Percentiles rank a stretch among this genome's conserved stretches.
Evolutionary conservation across 2,797 vertebrate species (phyloP).

Genomic region (Chaunax sp.): DNA sequence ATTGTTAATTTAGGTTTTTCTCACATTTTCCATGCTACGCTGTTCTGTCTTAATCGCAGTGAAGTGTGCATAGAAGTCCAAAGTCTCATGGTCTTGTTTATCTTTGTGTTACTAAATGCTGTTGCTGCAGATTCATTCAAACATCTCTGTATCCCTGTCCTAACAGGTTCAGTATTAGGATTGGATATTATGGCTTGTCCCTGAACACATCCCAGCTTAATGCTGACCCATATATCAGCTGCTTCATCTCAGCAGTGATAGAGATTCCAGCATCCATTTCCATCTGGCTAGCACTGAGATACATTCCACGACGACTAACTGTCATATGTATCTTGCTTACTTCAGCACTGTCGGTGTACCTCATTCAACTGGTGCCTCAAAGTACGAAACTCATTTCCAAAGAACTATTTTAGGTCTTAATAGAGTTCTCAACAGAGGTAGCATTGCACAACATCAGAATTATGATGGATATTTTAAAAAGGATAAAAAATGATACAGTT

Average conservation of each 20-base stretch:
- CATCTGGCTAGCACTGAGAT: slow-evolving; percentile 84
- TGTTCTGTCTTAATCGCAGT: no score
- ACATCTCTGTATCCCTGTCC: slow-evolving; percentile 3
- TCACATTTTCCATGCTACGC: no score
- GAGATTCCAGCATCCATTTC: slow-evolving; percentile 87
- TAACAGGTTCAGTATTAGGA: slow-evolving; percentile 84
- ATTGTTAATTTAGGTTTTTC: no score
- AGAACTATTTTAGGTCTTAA: not conserved
- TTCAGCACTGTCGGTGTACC: slow-evolving; percentile 84
- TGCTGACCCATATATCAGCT: slow-evolving; percentile 85
- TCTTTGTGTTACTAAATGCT: no score
- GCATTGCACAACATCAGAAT: no score
- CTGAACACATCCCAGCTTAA: slow-evolving; percentile 88
- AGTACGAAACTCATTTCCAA: slow-evolving; percentile 46
- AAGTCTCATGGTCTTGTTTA: no score
- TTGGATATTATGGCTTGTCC: slow-evolving; percentile 88
- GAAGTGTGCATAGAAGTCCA: no score
- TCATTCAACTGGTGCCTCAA: slow-evolving; percentile 86
- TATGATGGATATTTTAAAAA: not conserved
- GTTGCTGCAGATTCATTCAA: no score
- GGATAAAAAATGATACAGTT: no score
- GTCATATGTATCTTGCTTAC: slow-evolving; percentile 79
- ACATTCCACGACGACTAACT: slow-evolving; percentile 82
- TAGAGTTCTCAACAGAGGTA: not conserved
- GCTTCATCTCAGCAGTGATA: slow-evolving; percentile 85